phyloP scores from a whole-genome alignment of 2,888 invertebrate species.

The Lasioglossum morio region DNA sequence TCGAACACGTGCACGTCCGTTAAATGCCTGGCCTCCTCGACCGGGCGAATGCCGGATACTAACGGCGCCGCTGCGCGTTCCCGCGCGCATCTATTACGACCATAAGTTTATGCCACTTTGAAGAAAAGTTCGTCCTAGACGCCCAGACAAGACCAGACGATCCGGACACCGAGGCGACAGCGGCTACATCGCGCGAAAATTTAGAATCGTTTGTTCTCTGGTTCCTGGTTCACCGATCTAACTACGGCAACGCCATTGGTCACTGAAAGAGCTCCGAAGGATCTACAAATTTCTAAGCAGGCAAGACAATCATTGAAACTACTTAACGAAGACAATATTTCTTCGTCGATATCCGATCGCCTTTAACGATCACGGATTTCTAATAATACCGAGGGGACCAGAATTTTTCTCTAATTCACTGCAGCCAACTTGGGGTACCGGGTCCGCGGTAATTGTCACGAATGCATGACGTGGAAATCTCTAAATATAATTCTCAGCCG shows the following conservation, averaged over 20 bases:
- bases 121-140: slow-evolving; percentile 43
- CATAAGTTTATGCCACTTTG: slow-evolving; percentile 55
- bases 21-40: slow-evolving; percentile 48
- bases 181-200: neutral
- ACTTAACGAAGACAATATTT: neutral
- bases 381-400: slow-evolving; percentile 31
- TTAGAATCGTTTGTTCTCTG: slow-evolving; percentile 20
- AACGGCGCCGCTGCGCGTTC: neutral
- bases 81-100: slow-evolving; percentile 47
- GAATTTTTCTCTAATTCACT: slow-evolving; percentile 39
- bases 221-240: neutral
- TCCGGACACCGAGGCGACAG: neutral
- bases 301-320: neutral
- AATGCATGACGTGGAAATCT: neutral
- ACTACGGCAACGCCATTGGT: neutral
- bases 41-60: slow-evolving; percentile 42
- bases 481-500: slow-evolving; percentile 32
- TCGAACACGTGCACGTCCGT: slow-evolving; percentile 66
- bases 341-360: neutral
- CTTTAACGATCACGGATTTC: slow-evolving; percentile 39
- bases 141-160: neutral
- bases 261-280: neutral
- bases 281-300: neutral
- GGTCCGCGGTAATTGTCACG: slow-evolving; percentile 18
- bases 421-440: slow-evolving; percentile 30